These are phyloP conservation scores for Stegastes partitus DNA, from an alignment of 2,113 vertebrate species.

Conservation along the genomic window DNA sequence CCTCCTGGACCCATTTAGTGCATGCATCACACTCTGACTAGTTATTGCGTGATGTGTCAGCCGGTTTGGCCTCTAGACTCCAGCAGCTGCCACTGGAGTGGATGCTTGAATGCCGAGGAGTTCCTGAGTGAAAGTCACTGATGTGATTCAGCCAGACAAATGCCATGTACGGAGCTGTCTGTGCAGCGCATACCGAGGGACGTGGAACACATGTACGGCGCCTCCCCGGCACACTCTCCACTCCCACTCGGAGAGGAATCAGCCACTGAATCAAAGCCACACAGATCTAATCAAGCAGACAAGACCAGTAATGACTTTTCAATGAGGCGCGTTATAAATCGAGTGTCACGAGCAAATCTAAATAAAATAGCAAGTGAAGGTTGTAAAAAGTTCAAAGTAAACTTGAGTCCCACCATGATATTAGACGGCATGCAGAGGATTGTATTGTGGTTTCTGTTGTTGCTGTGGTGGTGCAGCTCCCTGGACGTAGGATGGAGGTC, in stretches of 20 bases:
- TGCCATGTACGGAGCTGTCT: constrained; percentile 74
- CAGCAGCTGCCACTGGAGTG: constrained; percentile 15
- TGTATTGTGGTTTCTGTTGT: neutral
- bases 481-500: no score
- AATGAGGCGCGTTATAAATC: constrained; percentile 86
- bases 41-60: constrained; percentile 22
- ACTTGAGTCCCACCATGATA: constrained; percentile 9
- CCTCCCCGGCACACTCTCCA: constrained; percentile 77
- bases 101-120: constrained; percentile 24
- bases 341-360: constrained; percentile 65
- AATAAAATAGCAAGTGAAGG: constrained; percentile 46
- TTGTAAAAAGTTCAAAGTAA: constrained; percentile 41
- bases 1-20: neutral
- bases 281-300: constrained; percentile 86
- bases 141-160: constrained; percentile 84
- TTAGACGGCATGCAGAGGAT: neutral
- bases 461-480: no score
- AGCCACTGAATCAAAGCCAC: constrained; percentile 84
- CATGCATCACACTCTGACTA: constrained; percentile 8
- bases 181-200: constrained; percentile 66
- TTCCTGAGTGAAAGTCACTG: constrained; percentile 69
- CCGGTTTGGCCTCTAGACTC: constrained; percentile 21
- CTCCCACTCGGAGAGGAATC: constrained; percentile 81
- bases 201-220: constrained; percentile 82
- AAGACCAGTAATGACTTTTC: constrained; percentile 88